A percentile compares a stretch with the other conserved stretches of the same genome.
Conservation (phyloP, 2,888 invertebrate genomes). For the Metallyticus violacea region DNA sequence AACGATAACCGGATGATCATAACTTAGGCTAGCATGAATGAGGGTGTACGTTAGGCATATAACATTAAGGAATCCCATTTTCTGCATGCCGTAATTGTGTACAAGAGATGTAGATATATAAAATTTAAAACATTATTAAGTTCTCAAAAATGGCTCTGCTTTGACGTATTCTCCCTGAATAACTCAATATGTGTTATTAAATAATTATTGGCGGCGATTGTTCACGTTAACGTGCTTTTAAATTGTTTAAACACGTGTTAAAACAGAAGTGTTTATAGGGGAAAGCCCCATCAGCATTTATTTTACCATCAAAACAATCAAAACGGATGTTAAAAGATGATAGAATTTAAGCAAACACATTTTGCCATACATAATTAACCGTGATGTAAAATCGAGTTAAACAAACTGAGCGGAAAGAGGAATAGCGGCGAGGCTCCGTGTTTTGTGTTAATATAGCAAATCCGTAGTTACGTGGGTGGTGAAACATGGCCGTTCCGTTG, state of each 20-base stretch:
- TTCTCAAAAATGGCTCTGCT: background rate
- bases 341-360: background rate
- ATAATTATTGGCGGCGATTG: background rate
- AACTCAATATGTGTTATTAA: background rate
- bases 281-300: too few species aligned
- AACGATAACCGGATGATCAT: too few species aligned
- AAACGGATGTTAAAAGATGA: background rate
- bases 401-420: background rate
- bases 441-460: background rate
- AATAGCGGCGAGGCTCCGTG: background rate
- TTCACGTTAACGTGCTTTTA: background rate
- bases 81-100: too few species aligned
- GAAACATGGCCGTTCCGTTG: background rate
- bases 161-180: background rate
- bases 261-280: background rate
- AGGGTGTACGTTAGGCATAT: too few species aligned
- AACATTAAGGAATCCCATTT: too few species aligned
- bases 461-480: background rate
- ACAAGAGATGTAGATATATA: too few species aligned
- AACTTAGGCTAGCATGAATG: too few species aligned
- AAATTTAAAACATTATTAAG: too few species aligned
- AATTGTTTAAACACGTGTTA: background rate
- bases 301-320: background rate
- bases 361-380: background rate
- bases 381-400: background rate